Evolutionary conservation across 2,888 invertebrate genomes (phyloP), one percentile per base, ranked within the genome.

Genomic region (Scaptomyza polygonia): DNA sequence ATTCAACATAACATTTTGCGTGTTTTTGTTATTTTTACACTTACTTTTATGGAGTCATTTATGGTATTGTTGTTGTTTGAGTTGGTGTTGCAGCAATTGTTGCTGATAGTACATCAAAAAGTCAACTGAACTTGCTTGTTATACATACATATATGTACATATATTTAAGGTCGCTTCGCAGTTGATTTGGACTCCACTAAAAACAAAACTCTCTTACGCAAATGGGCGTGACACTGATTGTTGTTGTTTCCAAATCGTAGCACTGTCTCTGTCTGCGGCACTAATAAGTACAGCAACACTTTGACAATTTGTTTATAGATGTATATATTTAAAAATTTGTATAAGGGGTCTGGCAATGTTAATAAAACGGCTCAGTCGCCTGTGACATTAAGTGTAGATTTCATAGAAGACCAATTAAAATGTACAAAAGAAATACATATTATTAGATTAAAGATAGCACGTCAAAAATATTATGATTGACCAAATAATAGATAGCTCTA

Each of bases 361-460:
- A 80, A 83, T 84, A 71, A 86, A 73, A 54, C 78, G 70, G 67
- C 48, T 67, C 82, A 84, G 64, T 84, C 71, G 67, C 69, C 75
- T 86, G 82, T 76, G 79, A 85, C 83, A 68, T 64, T 61, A 62
- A 66, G 40, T 62, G 51, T 43, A 64, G 53, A 53, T 69, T 75
- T 85, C 64, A 51, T 52, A 63, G 66, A 47, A 58, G 62, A 53
- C 36, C 67, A 84, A 79, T 85, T 87, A 81, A 81, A 78, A 71
- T 67, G 45, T 75, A 56, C 66, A 69, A 68, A 67, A 59, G 14
- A 42, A 44, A 54, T 7, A 4, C 4, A 47, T 7, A 7, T 29
- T 49, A 44, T 54, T 39, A 59, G 58, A 75, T 63, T 44, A 6
- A 39, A 66, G 63, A 73, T 67, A 74, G 56, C 36, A 51, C 30